Base-by-base conservation (phyloP, 1,140 invertebrate species). In the Olivierus martensii region DNA sequence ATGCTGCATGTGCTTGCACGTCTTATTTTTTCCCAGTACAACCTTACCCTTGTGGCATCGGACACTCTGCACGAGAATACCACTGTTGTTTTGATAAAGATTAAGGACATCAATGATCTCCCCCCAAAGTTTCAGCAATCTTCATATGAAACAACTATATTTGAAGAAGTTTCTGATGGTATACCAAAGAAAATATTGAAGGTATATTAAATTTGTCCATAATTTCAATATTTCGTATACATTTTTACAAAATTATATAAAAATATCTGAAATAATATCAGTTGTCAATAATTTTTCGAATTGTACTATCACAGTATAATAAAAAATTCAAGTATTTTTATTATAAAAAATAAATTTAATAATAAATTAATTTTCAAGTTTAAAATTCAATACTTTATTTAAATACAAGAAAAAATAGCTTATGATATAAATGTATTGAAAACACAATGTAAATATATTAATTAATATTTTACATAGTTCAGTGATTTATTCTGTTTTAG, bases 11-110 rank as follows among this genome's bases (percentile, higher is more conserved):
- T 22, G 28, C 28, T 17, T 43, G 21, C 41, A 17, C 41, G 7
- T 47, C 46, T 37, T 44, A 22, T 56, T 12, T 49, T 50, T 53
- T 41, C 44, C 18, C 69, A 87, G 84, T 88, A 87, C 74, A 82
- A 85, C 71, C 73, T 88, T 73, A 83, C 81, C 61, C 74, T 88
- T 75, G 83, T 85, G 62, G 85, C 84, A 45, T 87, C 84, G 50
- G 85, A 88, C 72, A 84, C 82, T 65, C 77, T 84, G 63, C 84
- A 85, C 73, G 84, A 87, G 70, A 85, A 85, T 72, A 76, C 77
- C 55, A 87, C 85, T 53, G 79, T 73, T 51, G 80, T 88, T 45
- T 75, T 83, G 52, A 82, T 88, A 61, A 75, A 79, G 63, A 76
- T 87, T 49, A 78, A 80, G 35, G 62, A 67, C 46, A 79, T 84